Conservation (phyloP, 2,797 vertebrate genomes). For the Melanotaenia trifasciata region DNA sequence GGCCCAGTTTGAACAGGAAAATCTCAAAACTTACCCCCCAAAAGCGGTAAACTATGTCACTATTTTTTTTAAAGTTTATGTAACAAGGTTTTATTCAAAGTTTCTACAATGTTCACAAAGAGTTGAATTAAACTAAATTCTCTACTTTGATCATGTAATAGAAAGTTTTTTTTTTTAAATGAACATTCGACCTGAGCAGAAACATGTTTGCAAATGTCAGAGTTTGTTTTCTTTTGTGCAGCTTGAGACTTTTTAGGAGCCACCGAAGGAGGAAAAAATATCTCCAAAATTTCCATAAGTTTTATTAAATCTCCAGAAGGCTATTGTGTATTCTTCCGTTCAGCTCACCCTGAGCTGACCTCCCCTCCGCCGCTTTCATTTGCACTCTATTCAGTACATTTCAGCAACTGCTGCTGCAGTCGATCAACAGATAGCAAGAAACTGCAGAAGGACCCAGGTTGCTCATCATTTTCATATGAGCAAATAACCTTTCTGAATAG, state of each 20-base stretch:
- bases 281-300: constrained; percentile 32
- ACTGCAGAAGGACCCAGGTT: background rate
- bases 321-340: constrained; percentile 40
- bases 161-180: background rate
- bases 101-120: background rate
- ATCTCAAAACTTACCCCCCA: too few relatives aligned
- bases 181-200: background rate
- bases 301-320: constrained; percentile 50
- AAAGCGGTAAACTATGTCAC: too few relatives aligned
- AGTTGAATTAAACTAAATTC: background rate
- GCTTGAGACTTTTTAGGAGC: background rate
- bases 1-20: too few relatives aligned
- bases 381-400: constrained; percentile 23
- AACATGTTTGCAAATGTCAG: background rate
- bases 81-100: background rate
- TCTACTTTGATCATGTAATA: background rate
- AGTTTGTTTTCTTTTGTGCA: background rate
- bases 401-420: constrained; percentile 11
- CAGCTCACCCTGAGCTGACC: constrained; percentile 33
- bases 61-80: background rate
- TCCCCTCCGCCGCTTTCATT: constrained; percentile 14
- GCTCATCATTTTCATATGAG: constrained; percentile 8
- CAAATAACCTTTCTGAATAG: background rate
- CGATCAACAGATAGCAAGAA: constrained; percentile 11
- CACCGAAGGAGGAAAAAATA: constrained; percentile 1